Conservation (phyloP, 1,140 invertebrate species). For the Prorops nasuta region DNA sequence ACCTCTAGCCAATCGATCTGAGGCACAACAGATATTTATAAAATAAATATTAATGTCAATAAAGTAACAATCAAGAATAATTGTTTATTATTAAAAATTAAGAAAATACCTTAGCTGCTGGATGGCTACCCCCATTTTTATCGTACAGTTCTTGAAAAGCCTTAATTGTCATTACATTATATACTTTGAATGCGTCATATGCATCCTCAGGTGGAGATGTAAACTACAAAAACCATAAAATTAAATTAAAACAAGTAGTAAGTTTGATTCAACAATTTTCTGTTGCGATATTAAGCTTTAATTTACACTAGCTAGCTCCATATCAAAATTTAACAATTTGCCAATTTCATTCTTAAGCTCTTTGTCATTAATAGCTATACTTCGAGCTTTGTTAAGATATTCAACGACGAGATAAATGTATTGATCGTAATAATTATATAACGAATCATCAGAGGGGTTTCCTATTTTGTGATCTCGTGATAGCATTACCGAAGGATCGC, state of each 20-base stretch:
- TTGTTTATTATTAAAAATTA: not conserved
- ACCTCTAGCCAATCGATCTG: not conserved
- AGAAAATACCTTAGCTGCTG: not conserved
- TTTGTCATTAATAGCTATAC: not conserved
- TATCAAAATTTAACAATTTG: not conserved
- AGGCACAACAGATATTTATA: not conserved
- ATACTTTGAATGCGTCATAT: not conserved
- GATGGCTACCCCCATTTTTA: not conserved
- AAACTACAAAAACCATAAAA: not conserved
- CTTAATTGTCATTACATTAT: not conserved
- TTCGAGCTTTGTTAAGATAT: too few species aligned
- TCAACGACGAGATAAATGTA: too few species aligned
- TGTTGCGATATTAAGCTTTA: not conserved
- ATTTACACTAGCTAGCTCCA: not conserved
- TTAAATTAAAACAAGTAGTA: not conserved
- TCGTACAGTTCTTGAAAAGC: not conserved
- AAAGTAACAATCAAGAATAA: not conserved
- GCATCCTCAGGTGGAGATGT: not conserved
- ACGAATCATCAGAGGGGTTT: too few species aligned
- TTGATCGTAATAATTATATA: too few species aligned
- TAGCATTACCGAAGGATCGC: too few species aligned
- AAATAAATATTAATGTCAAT: not conserved
- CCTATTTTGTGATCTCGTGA: too few species aligned
- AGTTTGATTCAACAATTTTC: not conserved
- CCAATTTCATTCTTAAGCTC: not conserved